phyloP scores from a whole-genome alignment of 2,797 vertebrate genomes.

The Mormyrus proboscirostris region DNA sequence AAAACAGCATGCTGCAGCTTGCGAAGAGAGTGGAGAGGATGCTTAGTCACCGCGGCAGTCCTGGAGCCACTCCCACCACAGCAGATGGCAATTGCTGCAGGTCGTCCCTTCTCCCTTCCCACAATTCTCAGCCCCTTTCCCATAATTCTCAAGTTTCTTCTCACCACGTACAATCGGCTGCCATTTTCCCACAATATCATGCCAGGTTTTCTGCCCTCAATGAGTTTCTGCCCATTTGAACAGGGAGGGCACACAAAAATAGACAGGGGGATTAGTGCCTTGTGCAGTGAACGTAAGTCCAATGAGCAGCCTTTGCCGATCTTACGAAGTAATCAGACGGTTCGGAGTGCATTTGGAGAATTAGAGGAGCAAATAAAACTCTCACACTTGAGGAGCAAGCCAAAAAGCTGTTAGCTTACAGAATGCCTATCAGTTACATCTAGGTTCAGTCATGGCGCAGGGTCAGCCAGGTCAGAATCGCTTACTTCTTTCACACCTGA shows the following conservation, averaged over 20 bases:
- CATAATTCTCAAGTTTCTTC: neutral
- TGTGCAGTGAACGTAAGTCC: neutral
- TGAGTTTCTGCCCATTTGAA: neutral
- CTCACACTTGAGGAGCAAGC: neutral
- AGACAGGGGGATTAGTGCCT: neutral
- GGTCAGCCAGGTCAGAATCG: neutral
- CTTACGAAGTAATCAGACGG: neutral
- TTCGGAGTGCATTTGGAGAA: neutral
- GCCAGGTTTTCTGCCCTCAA: neutral
- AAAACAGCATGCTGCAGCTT: neutral
- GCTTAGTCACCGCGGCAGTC: neutral
- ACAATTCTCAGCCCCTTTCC: neutral
- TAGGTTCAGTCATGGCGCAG: neutral
- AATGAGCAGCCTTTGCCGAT: neutral
- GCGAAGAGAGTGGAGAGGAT: neutral
- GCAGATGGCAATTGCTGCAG: conserved; percentile 13
- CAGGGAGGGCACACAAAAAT: neutral
- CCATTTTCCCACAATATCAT: neutral
- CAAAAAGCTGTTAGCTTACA: neutral
- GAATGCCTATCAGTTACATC: neutral
- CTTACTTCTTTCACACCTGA: neutral
- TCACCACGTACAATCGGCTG: neutral
- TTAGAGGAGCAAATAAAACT: neutral
- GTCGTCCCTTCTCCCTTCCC: neutral
- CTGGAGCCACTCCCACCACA: neutral